A percentile compares a stretch with the other conserved stretches of the same genome.
Conservation (phyloP, 2,888 invertebrate species). For the Acleris cristana region DNA sequence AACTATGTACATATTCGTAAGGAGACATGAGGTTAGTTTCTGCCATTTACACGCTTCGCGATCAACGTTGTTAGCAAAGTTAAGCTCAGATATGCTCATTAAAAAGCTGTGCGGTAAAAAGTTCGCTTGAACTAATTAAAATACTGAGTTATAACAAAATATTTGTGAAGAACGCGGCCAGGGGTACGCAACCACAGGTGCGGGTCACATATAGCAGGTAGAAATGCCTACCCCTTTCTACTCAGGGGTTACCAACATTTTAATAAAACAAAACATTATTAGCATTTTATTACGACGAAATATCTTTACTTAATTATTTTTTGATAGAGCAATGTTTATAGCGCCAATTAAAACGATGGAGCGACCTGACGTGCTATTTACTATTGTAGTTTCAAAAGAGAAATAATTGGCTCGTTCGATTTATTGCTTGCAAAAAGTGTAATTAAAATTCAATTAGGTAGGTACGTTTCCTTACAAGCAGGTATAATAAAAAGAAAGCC, state of each 20-base stretch:
- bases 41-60: no score
- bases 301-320: neutral
- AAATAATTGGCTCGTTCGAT: neutral
- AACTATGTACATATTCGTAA: no score
- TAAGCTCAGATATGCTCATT: neutral
- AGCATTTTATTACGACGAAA: neutral
- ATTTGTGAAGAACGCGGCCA: slow-evolving; percentile 18
- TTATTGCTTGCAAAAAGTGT: no score
- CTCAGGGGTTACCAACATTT: slow-evolving; percentile 46
- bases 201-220: slow-evolving; percentile 62
- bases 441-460: no score
- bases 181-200: slow-evolving; percentile 52
- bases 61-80: neutral
- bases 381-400: neutral
- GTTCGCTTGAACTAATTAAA: slow-evolving; percentile 11
- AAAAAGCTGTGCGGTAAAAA: neutral
- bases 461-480: no score
- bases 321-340: neutral
- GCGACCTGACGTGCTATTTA: neutral
- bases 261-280: neutral
- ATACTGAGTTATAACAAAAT: slow-evolving; percentile 15
- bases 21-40: no score
- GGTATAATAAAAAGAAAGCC: neutral
- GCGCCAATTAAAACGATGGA: neutral
- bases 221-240: slow-evolving; percentile 59